Percentiles rank a stretch among this genome's conserved stretches.
Conservation (phyloP, 2,888 invertebrate species). For the Zygaena filipendulae region DNA sequence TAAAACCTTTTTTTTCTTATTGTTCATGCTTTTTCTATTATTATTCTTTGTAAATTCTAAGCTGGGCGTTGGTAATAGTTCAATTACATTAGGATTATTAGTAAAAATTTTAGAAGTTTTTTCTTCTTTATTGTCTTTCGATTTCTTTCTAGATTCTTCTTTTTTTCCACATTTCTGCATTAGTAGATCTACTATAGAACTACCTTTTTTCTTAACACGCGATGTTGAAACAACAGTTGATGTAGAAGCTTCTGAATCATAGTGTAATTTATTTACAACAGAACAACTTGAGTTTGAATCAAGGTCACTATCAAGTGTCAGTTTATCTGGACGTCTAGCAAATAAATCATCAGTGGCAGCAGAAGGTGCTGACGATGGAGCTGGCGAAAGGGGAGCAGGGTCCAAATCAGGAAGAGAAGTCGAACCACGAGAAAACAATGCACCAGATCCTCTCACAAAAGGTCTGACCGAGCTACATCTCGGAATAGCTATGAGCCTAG, state of each 20-base stretch:
- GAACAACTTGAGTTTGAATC: constrained; percentile 76
- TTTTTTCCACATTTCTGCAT: constrained; percentile 73
- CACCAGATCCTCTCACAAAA: constrained; percentile 36
- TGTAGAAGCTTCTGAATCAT: constrained; percentile 75
- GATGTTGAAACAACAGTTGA: constrained; percentile 74
- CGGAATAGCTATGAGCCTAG: constrained; percentile 82
- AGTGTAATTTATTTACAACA: constrained; percentile 63
- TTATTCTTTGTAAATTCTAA: constrained; percentile 54
- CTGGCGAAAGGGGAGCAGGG: constrained; percentile 77
- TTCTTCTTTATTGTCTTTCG: constrained; percentile 63
- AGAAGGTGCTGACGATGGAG: constrained; percentile 70
- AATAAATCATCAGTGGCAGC: constrained; percentile 69
- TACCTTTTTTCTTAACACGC: constrained; percentile 52
- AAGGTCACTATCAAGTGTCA: constrained; percentile 71
- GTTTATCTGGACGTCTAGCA: constrained; percentile 50
- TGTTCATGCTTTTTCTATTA: constrained; percentile 44
- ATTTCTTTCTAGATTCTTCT: constrained; percentile 64
- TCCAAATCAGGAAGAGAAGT: constrained; percentile 84
- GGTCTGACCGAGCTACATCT: constrained; percentile 72
- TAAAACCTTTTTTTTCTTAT: constrained; percentile 58
- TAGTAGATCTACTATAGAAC: constrained; percentile 74
- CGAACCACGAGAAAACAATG: constrained; percentile 71
- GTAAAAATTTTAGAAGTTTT: constrained; percentile 65
- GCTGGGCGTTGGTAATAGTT: constrained; percentile 74
- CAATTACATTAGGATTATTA: constrained; percentile 62